Percentiles rank a stretch among this genome's conserved stretches.
Evolutionary conservation across 2,888 invertebrate genomes (phyloP).

Genomic region (Epirrhoe tristata): DNA sequence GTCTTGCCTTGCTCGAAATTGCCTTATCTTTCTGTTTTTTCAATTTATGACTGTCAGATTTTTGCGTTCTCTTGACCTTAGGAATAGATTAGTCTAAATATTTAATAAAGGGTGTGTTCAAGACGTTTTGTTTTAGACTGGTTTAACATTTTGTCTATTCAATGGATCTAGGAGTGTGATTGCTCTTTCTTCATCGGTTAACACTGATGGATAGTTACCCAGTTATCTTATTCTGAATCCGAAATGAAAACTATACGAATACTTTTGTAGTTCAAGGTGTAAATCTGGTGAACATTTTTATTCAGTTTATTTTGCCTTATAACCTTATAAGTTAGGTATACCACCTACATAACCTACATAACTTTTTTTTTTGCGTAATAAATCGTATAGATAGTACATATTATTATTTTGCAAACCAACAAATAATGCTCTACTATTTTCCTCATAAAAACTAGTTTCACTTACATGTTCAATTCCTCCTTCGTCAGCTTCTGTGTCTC

Average conservation of each 20-base stretch:
- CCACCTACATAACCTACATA: no score
- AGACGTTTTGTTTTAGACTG: background rate
- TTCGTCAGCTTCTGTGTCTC: slow-evolving; percentile 65
- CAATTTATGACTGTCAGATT: slow-evolving; percentile 36
- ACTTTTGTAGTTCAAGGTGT: no score
- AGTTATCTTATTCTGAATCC: no score
- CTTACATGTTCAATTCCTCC: slow-evolving; percentile 78
- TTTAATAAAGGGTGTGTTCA: background rate
- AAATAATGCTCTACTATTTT: no score
- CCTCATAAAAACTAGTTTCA: background rate
- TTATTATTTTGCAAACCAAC: no score
- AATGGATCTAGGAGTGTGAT: background rate
- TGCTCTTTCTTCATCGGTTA: background rate
- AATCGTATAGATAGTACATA: no score
- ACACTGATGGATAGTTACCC: no score
- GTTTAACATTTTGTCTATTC: background rate
- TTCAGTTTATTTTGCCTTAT: no score
- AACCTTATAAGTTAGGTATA: no score
- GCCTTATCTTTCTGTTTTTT: slow-evolving; percentile 44
- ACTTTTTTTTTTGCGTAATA: no score
- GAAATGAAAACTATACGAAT: no score
- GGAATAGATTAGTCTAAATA: slow-evolving; percentile 2
- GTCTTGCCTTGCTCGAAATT: slow-evolving; percentile 33
- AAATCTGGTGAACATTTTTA: no score
- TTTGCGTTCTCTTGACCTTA: slow-evolving; percentile 36